A percentile compares a stretch with the other conserved stretches of the same genome.
Conservation (phyloP, 2,888 invertebrate species). For the Synanthedon formicaeformis region DNA sequence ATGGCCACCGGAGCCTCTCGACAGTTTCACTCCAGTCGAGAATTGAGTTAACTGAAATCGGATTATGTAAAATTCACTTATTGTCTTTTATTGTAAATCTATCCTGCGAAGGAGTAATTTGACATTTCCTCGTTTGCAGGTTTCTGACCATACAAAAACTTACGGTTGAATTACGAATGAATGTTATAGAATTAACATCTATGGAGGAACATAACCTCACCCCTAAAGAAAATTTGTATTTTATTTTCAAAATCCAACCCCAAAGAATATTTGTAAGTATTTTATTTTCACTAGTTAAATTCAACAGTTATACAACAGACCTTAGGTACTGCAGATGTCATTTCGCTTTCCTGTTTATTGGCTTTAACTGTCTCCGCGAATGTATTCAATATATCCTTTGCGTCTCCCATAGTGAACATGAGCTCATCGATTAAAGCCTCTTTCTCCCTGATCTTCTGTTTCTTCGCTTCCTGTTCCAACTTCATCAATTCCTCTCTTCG, state of each 20-base stretch:
- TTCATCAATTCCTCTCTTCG: slow-evolving; percentile 78
- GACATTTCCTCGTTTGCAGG: no score
- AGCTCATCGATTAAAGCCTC: slow-evolving; percentile 95
- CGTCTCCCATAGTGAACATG: slow-evolving; percentile 92
- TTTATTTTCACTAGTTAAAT: neutral
- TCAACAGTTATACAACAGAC: slow-evolving; percentile 11
- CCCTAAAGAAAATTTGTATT: no score
- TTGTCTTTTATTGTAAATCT: no score
- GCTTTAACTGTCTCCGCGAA: slow-evolving; percentile 80
- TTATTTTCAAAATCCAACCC: neutral
- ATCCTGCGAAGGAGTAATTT: no score
- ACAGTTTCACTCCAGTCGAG: slow-evolving; percentile 88
- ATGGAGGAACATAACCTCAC: no score
- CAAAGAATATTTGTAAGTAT: no score
- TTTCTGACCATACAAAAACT: no score
- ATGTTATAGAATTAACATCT: no score
- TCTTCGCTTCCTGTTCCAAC: slow-evolving; percentile 78
- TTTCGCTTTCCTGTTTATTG: slow-evolving; percentile 72
- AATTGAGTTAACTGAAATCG: slow-evolving; percentile 75
- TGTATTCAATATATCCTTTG: slow-evolving; percentile 86
- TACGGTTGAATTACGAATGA: no score
- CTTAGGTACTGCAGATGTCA: slow-evolving; percentile 54
- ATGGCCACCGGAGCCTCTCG: slow-evolving; percentile 71
- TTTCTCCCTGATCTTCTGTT: slow-evolving; percentile 86
- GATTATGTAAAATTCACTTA: no score